phyloP scores from a whole-genome alignment of 2,113 vertebrate species.

The Murina feae region DNA sequence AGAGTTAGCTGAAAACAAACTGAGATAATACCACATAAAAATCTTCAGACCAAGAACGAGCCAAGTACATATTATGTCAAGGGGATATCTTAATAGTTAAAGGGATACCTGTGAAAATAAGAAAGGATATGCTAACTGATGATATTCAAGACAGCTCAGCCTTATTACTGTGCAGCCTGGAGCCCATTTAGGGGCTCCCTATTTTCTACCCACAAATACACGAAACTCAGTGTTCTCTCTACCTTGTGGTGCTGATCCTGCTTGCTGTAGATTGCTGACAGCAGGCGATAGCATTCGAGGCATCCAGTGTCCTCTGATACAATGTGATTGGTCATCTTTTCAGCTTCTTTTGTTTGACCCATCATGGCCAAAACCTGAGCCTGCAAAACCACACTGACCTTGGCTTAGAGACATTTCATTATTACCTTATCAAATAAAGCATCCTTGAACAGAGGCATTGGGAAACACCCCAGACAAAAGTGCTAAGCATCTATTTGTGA shows the following conservation, averaged over 20 bases:
- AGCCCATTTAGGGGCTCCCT: neutral
- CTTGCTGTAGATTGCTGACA: conserved; percentile 96
- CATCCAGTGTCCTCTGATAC: conserved; percentile 84
- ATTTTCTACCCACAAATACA: neutral
- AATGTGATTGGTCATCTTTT: conserved; percentile 88
- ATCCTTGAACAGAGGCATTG: neutral
- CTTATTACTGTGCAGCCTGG: neutral
- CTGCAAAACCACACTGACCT: conserved; percentile 70
- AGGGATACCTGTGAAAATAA: neutral
- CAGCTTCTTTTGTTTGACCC: conserved; percentile 86
- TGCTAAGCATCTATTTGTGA: neutral
- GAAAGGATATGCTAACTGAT: too few species aligned
- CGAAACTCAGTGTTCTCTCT: neutral
- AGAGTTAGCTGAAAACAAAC: neutral
- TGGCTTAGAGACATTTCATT: neutral
- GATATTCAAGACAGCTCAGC: neutral
- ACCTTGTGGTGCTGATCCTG: conserved; percentile 90
- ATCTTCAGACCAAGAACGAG: neutral
- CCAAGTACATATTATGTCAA: neutral
- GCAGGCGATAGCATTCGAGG: conserved; percentile 93
- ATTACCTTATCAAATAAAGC: neutral
- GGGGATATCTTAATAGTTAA: neutral
- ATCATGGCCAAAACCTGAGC: conserved; percentile 94
- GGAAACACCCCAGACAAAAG: neutral
- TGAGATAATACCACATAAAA: neutral